Base-by-base conservation (phyloP, 2,888 invertebrate species). In the Pseudococcus jackbeardsleyi region DNA sequence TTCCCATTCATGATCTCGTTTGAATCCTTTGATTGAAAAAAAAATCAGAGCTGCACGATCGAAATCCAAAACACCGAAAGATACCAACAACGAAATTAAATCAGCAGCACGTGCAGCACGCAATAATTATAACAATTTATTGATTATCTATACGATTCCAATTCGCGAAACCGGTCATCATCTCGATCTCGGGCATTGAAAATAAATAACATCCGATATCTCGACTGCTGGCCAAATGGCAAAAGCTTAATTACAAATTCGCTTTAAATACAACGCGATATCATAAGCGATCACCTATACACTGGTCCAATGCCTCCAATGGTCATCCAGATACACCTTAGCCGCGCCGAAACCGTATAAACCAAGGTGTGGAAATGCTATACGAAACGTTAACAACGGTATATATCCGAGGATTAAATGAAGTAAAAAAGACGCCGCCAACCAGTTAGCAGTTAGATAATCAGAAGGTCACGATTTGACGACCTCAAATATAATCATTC, bases 401-500 rank as follows among this genome's bases (percentile, higher is more conserved):
- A 82, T 82, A 82, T 82, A 82, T 82, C 64, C 79, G 79, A 85
- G 64, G 59, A 85, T 59, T 54, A 87, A 87, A 87, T 48, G 87
- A 77, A 87, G 87, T 77, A 77, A 72, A 77, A 87, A 79, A 88
- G 79, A 88, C 79, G 88, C 88, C 88, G 88, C 88, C 88, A 88
- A 88, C 88, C 88, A 88, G 88, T 88, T 88, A 88, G 88, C 48
- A 88, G 88, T 88, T 88, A 88, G 88, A 88, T 88, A 88, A 88
- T 88, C 88, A 88, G 88, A 82, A 88, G 88, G 88, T 88, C 79
- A 88, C 88, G 88, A 88, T 79, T 88, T 88, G 88, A 88, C 88
- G 88, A 88, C 88, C 88, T 88, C 88, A 88, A 88, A 88, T 88
- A 88, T 88, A 88, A 88, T 88, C 88, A 88, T 88, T 88, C 88